Evolutionary conservation across 2,888 invertebrate species (phyloP).

Genomic region (Rotaria sp.): DNA sequence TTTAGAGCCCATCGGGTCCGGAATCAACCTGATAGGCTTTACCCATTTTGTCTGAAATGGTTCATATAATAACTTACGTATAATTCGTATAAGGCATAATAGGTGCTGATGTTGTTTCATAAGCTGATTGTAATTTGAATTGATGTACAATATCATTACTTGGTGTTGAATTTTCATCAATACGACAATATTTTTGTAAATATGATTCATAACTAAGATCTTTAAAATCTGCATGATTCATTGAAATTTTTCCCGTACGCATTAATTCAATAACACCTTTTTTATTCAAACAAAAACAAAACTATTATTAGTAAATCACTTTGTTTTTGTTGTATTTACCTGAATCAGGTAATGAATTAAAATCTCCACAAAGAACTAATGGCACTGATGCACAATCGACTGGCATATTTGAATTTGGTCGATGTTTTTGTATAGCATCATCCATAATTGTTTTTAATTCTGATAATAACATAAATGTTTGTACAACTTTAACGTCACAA

Average conservation of each 20-base stretch:
- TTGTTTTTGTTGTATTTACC: constrained; percentile 58
- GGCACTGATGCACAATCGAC: constrained; percentile 66
- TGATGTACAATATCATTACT: constrained; percentile 72
- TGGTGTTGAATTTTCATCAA: constrained; percentile 53
- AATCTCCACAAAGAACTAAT: constrained; percentile 87
- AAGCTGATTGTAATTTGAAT: constrained; percentile 87
- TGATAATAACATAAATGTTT: constrained; percentile 95
- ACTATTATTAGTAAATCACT: too few species aligned
- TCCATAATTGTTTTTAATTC: constrained; percentile 80
- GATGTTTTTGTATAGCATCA: constrained; percentile 70
- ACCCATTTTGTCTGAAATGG: too few species aligned
- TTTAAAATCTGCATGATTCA: constrained; percentile 91
- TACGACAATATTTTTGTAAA: constrained; percentile 68
- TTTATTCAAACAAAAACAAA: constrained; percentile 43
- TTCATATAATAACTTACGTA: constrained; percentile 62
- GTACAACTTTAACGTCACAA: constrained; percentile 96
- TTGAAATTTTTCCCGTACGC: constrained; percentile 76
- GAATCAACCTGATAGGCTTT: too few species aligned
- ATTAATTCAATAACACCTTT: constrained; percentile 90
- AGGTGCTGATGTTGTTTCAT: constrained; percentile 67
- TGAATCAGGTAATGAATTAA: constrained; percentile 94
- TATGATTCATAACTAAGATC: constrained; percentile 83
- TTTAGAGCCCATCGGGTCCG: too few species aligned
- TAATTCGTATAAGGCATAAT: constrained; percentile 97
- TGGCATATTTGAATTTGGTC: constrained; percentile 62